phyloP scores from a whole-genome alignment of 2,113 vertebrate genomes.

The Leptodactylus fuscus region DNA sequence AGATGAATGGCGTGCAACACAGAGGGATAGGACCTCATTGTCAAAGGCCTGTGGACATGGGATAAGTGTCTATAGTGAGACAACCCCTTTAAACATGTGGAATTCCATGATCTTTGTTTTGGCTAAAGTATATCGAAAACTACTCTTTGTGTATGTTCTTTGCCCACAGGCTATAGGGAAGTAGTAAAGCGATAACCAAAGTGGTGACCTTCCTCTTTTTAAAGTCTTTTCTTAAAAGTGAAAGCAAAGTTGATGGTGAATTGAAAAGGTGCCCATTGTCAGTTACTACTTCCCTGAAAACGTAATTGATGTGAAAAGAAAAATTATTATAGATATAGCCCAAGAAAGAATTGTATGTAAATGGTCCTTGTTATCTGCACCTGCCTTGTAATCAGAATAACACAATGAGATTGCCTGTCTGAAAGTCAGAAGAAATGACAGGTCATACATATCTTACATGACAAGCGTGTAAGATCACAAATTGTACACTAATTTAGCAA shows the following conservation, averaged over 20 bases:
- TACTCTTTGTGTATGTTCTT: background rate
- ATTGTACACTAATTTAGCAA: too few species aligned
- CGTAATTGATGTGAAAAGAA: conserved; percentile 2
- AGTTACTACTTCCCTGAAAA: conserved; percentile 25
- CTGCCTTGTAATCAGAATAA: background rate
- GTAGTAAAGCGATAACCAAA: background rate
- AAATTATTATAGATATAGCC: background rate
- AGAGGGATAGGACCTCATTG: too few species aligned
- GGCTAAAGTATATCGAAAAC: background rate
- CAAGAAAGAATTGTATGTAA: background rate
- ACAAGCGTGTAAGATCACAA: too few species aligned
- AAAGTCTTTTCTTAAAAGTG: conserved; percentile 21
- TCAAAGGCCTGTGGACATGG: too few species aligned
- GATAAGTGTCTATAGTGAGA: too few species aligned
- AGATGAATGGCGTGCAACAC: too few species aligned
- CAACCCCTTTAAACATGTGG: too few species aligned
- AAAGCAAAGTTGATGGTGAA: conserved; percentile 17
- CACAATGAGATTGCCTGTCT: background rate
- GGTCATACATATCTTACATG: background rate
- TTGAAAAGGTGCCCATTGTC: background rate
- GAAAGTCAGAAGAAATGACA: background rate
- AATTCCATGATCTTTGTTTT: background rate
- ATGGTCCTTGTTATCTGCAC: background rate
- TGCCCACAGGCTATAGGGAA: conserved; percentile 14
- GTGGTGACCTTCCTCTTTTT: conserved; percentile 50